Base-by-base conservation (phyloP, 2,888 invertebrate genomes). In the Andricus curvator region DNA sequence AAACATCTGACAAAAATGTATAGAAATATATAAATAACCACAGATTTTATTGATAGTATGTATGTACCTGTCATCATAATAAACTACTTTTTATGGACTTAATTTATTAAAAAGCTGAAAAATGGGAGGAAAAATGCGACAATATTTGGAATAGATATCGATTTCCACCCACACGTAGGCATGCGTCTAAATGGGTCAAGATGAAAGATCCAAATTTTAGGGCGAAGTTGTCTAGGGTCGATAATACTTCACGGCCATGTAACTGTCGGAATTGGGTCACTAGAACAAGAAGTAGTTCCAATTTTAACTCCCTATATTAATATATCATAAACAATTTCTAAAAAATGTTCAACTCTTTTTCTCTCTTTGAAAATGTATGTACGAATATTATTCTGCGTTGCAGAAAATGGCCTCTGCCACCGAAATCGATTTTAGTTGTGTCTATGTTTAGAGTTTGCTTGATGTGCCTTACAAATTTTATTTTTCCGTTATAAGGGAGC, bases 201-300 rank as follows among this genome's bases (percentile, higher is more conserved):
- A 62, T 62, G 62, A 62, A 29, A 62, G 62, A 25, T 62, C 25
- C 25, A 15, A 62, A 25, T 62, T 25, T 62, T 25, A 15, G 62
- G 62, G 62, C 62, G 13, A 62, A 25, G 62, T 62, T 62, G 62
- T 62, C 62, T 25, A 25, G 62, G 62, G 62, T 62, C 62, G 62
- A 62, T 62, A 62, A 62, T 62, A 62, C 22, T 25, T 22, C 25
- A 62, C 5, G n/a, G 13, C 4, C 15, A 25, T 15, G 9, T 37
- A 25, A 15, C 25, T 62, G 15, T 6, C 5, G 62, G 62, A 62
- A 62, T 62, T 62, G 25, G 25, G 62, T 8, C 62, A 25, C 5
- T 15, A 25, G 62, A 15, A 25, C 25, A 62, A 62, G 25, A 62
- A 62, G 25, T 62, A 22, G 9, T 4, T 29, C 62, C 15, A 62